Conservation (phyloP, 2,888 invertebrate species). For the Pristionchus mayeri region DNA sequence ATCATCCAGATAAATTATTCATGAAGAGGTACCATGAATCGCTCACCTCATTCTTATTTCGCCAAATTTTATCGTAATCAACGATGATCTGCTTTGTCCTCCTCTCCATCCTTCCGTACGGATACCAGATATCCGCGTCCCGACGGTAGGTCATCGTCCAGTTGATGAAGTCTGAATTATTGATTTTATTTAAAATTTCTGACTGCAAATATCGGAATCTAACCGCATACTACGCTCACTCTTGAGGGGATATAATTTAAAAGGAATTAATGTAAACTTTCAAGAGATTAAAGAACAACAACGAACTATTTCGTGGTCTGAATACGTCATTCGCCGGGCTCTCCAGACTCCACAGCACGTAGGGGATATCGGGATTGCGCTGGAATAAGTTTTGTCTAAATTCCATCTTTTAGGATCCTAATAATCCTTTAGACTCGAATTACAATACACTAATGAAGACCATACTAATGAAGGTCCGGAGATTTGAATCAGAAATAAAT, state of each 20-base stretch:
- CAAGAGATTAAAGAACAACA: too few species aligned
- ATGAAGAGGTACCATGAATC: background rate
- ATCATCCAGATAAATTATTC: too few species aligned
- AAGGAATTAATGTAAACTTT: too few species aligned
- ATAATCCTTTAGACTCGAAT: too few species aligned
- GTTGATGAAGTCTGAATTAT: slow-evolving; percentile 58
- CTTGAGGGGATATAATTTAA: too few species aligned
- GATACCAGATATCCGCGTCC: slow-evolving; percentile 59
- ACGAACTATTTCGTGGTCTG: slow-evolving; percentile 55
- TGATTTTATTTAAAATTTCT: background rate
- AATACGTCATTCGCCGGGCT: slow-evolving; percentile 60
- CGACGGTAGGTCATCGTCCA: slow-evolving; percentile 65
- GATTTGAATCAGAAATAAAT: too few species aligned
- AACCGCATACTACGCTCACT: background rate
- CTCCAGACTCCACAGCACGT: slow-evolving; percentile 62
- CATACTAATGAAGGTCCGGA: too few species aligned
- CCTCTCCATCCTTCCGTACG: slow-evolving; percentile 56
- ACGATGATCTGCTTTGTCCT: slow-evolving; percentile 16
- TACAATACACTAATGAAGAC: too few species aligned
- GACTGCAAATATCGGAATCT: background rate
- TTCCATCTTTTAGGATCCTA: background rate
- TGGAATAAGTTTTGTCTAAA: background rate
- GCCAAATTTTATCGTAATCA: slow-evolving; percentile 54
- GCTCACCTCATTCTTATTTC: slow-evolving; percentile 47
- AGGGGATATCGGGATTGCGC: slow-evolving; percentile 54